Evolutionary conservation across 1,140 invertebrate genomes (phyloP).

Genomic region (Trachymyrmex cornetzi): DNA sequence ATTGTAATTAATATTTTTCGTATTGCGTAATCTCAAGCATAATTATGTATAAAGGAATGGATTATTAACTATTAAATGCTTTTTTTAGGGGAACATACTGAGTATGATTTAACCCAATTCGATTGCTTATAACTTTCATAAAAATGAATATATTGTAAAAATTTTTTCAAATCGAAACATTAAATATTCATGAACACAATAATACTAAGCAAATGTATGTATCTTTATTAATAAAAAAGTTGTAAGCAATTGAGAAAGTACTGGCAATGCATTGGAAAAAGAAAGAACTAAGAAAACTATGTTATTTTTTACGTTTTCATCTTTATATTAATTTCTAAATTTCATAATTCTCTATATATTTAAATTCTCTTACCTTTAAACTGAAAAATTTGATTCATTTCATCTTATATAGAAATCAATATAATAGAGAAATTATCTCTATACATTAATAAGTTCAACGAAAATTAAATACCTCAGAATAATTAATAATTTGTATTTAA

Average conservation of each 20-base stretch:
- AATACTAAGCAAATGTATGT: too few relatives aligned
- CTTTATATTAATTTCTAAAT: background rate
- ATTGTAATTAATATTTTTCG: background rate
- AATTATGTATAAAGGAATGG: background rate
- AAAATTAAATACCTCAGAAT: slow-evolving; percentile 8
- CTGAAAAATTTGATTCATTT: background rate
- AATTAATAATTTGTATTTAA: slow-evolving; percentile 27
- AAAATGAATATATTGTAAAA: too few relatives aligned
- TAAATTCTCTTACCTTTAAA: background rate
- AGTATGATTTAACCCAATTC: too few relatives aligned
- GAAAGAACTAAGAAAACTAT: background rate
- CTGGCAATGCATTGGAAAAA: too few relatives aligned
- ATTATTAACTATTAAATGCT: background rate
- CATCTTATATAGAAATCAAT: background rate
- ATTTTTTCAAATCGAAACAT: too few relatives aligned
- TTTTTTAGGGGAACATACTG: too few relatives aligned
- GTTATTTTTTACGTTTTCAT: background rate
- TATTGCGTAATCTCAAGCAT: background rate
- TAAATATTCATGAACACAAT: too few relatives aligned
- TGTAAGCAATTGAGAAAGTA: too few relatives aligned
- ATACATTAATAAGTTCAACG: background rate
- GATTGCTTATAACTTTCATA: too few relatives aligned
- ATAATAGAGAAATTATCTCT: background rate
- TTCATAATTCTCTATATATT: background rate
- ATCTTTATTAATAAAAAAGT: too few relatives aligned